These are phyloP conservation scores for Oxystoma pomonae DNA, from an alignment of 2,888 invertebrate genomes.

Conservation along the genomic window DNA sequence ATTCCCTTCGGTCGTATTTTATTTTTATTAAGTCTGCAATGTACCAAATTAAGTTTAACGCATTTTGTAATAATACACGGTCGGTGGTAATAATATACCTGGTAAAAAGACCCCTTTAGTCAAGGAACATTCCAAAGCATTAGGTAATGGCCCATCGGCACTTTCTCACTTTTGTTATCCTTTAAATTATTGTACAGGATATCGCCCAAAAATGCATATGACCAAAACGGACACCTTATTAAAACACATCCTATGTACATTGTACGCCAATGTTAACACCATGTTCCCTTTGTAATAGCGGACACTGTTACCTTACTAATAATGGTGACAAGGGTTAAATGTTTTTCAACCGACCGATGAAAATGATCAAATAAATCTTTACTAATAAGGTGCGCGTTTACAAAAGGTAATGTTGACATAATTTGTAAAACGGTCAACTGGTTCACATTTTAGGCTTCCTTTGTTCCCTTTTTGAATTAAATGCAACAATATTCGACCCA, in stretches of 20 bases:
- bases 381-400: neutral
- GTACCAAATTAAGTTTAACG: neutral
- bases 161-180: conserved; percentile 15
- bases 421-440: neutral
- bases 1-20: neutral
- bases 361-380: neutral
- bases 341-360: neutral
- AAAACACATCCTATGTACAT: neutral
- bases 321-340: neutral
- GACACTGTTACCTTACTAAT: neutral
- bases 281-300: neutral
- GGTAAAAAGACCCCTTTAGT: conserved; percentile 13
- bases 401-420: neutral
- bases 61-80: neutral
- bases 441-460: neutral
- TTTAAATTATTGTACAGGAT: conserved; percentile 17
- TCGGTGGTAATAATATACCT: conserved; percentile 11
- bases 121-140: conserved; percentile 19
- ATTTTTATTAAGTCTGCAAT: neutral
- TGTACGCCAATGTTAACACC: neutral
- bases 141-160: conserved; percentile 17
- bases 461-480: no score
- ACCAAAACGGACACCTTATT: conserved; percentile 15
- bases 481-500: no score
- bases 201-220: conserved; percentile 13